These are phyloP conservation scores for Chymomyza amoena DNA, from an alignment of 2,888 invertebrate genomes.

Conservation along the genomic window DNA sequence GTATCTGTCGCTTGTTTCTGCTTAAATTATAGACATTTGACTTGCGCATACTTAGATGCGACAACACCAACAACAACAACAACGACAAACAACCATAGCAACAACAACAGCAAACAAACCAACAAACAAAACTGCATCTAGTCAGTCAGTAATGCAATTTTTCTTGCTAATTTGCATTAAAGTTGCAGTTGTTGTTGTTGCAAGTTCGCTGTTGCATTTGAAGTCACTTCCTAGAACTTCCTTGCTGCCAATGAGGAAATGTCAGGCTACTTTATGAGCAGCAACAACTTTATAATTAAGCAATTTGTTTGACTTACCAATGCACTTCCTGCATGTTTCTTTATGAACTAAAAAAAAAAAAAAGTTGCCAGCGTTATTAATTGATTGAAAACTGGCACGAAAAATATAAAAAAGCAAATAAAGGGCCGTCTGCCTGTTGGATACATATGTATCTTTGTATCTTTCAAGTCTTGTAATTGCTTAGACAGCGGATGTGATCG, in stretches of 20 bases:
- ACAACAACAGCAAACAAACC: constrained; percentile 41
- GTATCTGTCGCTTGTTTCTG: constrained; percentile 70
- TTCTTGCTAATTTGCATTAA: constrained; percentile 61
- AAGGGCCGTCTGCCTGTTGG: background rate
- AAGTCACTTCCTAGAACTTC: constrained; percentile 46
- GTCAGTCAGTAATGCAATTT: constrained; percentile 50
- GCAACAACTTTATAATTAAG: constrained; percentile 62
- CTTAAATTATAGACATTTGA: constrained; percentile 71
- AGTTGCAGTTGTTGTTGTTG: constrained; percentile 24
- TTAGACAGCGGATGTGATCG: constrained; percentile 50
- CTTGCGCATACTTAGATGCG: constrained; percentile 27
- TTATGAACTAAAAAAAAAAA: background rate
- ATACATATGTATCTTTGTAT: background rate
- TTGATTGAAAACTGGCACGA: background rate
- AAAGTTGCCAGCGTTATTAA: background rate
- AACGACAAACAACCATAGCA: constrained; percentile 1
- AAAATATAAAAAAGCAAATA: background rate
- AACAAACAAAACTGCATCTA: background rate
- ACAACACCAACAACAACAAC: constrained; percentile 6
- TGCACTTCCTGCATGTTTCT: constrained; percentile 50
- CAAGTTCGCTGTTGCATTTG: background rate
- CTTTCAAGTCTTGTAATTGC: constrained; percentile 21
- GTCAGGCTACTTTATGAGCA: constrained; percentile 22
- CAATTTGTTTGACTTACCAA: constrained; percentile 57
- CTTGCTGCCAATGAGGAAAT: constrained; percentile 27